These are phyloP conservation scores for Ricordea florida DNA, from an alignment of 92 coral and sea anemone species.

Conservation along the genomic window DNA sequence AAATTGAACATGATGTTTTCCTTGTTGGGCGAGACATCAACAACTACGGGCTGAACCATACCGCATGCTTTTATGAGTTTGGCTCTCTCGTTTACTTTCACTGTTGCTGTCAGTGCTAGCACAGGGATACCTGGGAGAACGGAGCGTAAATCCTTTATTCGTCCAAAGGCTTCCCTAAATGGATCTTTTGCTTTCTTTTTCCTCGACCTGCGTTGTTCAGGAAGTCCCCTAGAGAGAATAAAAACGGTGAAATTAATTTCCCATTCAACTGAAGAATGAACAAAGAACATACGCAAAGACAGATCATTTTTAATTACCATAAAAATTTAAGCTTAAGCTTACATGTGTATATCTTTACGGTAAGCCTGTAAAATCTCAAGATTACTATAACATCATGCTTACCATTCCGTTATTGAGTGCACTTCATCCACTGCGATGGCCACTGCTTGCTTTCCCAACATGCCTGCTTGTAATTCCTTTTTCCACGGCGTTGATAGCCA, in stretches of 20 bases:
- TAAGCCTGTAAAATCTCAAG: neutral
- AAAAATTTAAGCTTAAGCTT: too few species aligned
- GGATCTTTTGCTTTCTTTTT: slow-evolving; percentile 15
- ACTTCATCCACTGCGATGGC: slow-evolving; percentile 37
- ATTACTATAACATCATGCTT: neutral
- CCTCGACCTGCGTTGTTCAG: neutral
- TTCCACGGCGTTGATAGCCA: slow-evolving; percentile 21
- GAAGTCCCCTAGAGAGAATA: neutral
- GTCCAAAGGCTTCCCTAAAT: slow-evolving; percentile 41
- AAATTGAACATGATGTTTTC: slow-evolving; percentile 28
- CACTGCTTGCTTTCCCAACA: slow-evolving; percentile 3
- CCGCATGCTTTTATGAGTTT: slow-evolving; percentile 43
- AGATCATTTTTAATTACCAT: too few species aligned
- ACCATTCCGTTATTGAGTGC: slow-evolving; percentile 42
- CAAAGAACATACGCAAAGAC: too few species aligned
- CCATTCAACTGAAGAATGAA: too few species aligned
- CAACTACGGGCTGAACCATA: slow-evolving; percentile 2
- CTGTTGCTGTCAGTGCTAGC: slow-evolving; percentile 56
- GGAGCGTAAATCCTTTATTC: slow-evolving; percentile 47
- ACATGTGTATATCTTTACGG: too few species aligned
- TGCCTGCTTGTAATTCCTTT: slow-evolving; percentile 20
- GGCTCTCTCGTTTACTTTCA: slow-evolving; percentile 11
- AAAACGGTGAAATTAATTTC: too few species aligned
- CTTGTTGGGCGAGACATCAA: slow-evolving; percentile 46
- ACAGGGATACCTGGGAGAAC: slow-evolving; percentile 18